Base-by-base conservation (phyloP, 2,797 vertebrate genomes). In the Brachyalestes nurse region DNA sequence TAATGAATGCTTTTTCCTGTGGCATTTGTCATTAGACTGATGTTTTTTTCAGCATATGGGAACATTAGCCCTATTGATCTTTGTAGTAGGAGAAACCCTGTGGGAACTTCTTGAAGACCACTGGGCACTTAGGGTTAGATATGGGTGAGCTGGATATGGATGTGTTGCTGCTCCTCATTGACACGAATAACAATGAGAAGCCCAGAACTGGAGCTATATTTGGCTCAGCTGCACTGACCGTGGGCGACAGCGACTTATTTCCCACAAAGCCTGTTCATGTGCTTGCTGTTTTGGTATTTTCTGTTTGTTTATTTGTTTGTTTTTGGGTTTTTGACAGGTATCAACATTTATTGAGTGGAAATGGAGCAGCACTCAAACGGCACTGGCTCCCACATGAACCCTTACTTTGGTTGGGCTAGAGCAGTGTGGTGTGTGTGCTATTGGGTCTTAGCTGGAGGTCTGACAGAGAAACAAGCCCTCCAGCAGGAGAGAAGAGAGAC, bases 161-260 rank as follows among this genome's bases (percentile, higher is more conserved):
- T n/a, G 17, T 28, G 6, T 51, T 28, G 58, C 28, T 12, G 19
- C n/a, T 57, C 19, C 23, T 58, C 3, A 75, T 49, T 57, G 16
- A 40, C 60, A 49, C 49, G 23, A 75, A 74, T n/a, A 67, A 75
- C 25, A 75, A 75, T 70, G 45, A 70, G 67, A 70, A 51, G 67
- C n/a, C 45, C 67, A 70, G 45, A 49, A 51, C 45, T 25, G 47
- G 40, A 69, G 42, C 53, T 69, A 80, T 49, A 80, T 69, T 75
- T 75, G 72, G 9, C 34, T 74, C 25, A 0, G 42, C 25, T 6
- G 8, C 53, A 21, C 55, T 61, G 79, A 42, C 79, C 23, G 55
- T 38, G 14, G 40, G 51, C 51, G 45, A 75, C 53, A 9, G 45
- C 51, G 19, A 40, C 62, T 60, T 72, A 38, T 38, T 42, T 75